A percentile compares a stretch with the other conserved stretches of the same genome.
Evolutionary conservation across 2,113 vertebrate species (phyloP).

Genomic region (Anser brachyrhynchus): DNA sequence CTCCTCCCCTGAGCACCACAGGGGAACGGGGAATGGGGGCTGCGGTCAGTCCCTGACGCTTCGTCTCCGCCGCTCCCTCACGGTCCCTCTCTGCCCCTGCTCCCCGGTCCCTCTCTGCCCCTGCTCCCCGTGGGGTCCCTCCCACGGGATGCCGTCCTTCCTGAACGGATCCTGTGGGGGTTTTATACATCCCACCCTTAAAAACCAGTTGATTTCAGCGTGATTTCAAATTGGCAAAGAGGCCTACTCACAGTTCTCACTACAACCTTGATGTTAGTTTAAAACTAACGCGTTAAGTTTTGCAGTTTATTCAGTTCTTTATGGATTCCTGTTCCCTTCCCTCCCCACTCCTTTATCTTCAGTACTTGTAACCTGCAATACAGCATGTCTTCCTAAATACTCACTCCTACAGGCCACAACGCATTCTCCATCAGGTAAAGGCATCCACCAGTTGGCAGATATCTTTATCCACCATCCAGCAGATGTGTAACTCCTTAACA

Average conservation of each 20-base stretch:
- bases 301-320: not conserved
- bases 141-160: too few relatives aligned
- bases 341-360: not conserved
- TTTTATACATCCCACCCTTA: not conserved
- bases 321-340: not conserved
- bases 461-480: not conserved
- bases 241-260: not conserved
- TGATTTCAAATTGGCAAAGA: not conserved
- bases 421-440: not conserved
- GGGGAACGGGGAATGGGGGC: too few relatives aligned
- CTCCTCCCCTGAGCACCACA: too few relatives aligned
- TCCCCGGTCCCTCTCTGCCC: too few relatives aligned
- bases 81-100: too few relatives aligned
- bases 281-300: not conserved
- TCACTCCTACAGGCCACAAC: not conserved
- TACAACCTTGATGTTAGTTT: not conserved
- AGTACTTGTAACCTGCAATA: not conserved
- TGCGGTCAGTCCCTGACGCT: too few relatives aligned
- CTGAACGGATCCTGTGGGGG: too few relatives aligned
- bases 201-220: not conserved
- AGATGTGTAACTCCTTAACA: not conserved
- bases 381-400: not conserved
- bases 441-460: not conserved
- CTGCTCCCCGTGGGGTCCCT: too few relatives aligned
- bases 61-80: too few relatives aligned